Percentiles rank a stretch among this genome's conserved stretches.
Evolutionary conservation across 2,113 vertebrate genomes (phyloP).

Genomic region (Pygoscelis antarcticus): DNA sequence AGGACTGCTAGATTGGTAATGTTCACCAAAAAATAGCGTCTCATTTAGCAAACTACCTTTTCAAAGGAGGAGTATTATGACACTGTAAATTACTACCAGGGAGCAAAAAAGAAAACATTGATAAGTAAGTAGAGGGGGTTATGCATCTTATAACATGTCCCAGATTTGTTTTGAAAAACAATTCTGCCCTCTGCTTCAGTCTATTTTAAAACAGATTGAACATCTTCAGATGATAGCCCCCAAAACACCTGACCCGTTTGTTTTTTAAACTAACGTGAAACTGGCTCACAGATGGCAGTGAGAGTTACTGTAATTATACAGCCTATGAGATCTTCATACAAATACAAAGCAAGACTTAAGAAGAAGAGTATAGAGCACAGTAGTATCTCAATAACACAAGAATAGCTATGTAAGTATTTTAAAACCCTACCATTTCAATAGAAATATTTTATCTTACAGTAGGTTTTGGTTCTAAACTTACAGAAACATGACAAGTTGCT

Average conservation of each 20-base stretch:
- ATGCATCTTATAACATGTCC: rapidly evolving
- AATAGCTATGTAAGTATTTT: neutral
- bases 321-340: neutral
- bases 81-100: neutral
- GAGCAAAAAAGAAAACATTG: neutral
- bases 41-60: neutral
- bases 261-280: neutral
- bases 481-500: neutral
- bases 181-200: neutral
- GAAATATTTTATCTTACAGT: neutral
- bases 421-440: neutral
- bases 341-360: neutral
- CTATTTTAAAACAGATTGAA: neutral
- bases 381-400: neutral
- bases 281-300: neutral
- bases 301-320: neutral
- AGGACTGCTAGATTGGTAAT: neutral
- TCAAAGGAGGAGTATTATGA: neutral
- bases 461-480: neutral
- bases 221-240: neutral
- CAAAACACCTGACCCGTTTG: neutral
- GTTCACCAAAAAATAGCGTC: neutral
- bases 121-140: neutral
- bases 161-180: neutral
- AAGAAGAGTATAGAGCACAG: neutral